Evolutionary conservation across 1,140 invertebrate genomes (phyloP), one percentile per base, ranked within the genome.

Genomic region (Drosophila asahinai): DNA sequence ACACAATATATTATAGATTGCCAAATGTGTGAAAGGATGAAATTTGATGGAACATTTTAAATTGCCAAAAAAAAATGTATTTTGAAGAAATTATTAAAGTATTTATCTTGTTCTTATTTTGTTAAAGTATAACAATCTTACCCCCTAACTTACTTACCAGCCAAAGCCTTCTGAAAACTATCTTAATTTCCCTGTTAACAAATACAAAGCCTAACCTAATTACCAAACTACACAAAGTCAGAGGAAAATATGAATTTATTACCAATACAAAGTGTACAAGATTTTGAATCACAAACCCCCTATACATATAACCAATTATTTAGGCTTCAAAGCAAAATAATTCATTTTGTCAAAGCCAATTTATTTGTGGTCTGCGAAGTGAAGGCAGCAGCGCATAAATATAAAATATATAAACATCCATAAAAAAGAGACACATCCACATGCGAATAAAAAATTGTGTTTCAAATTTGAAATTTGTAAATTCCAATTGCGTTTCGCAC

Each of bases 401-500:
- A 25, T 25, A 68, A 47, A 54, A 27, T 22, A 67, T 42, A 54
- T 19, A 55, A 63, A 62, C 57, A 22, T 43, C 36, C 27, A 48
- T 48, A 27, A 48, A 65, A 67, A 73, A 63, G 47, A 65, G 55
- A 60, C 12, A 62, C 43, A 65, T 52, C 27, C 27, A 4, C 9
- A 19, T 30, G n/a, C 11, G 33, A 51, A 79, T 63, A 79, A 68
- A 79, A 81, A 84, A 89, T 84, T 61, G 55, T 68, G 78, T 89
- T 84, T 81, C 54, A 76, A 84, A 87, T 84, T 83, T 42, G 55
- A 81, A 89, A 77, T 87, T 89, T 86, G 65, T 80, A 80, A 72
- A 87, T 87, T 87, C 84, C 81, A 74, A 79, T 81, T 81, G 84
- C 84, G 84, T 87, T 81, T 68, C 62, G 57, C 84, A 59, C 84